A percentile compares a stretch with the other conserved stretches of the same genome.
phyloP scores from a whole-genome alignment of 2,888 invertebrate genomes.

The Conops quadrifasciatus region DNA sequence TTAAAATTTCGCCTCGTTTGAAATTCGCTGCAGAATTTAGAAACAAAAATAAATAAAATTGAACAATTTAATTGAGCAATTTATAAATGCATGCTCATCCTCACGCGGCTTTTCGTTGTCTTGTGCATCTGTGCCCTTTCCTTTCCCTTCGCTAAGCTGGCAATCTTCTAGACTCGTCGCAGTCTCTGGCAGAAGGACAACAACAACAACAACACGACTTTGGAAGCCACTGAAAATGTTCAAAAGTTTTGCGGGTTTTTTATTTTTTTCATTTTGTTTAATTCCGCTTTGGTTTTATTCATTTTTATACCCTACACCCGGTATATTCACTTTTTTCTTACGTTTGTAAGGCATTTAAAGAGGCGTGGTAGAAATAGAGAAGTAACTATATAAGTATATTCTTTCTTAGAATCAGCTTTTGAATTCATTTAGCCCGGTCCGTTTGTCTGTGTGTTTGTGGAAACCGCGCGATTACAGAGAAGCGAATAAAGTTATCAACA shows the following conservation, averaged over 20 bases:
- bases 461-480: too few species aligned
- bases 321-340: too few species aligned
- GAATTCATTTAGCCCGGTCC: too few species aligned
- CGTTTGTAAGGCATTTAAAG: too few species aligned
- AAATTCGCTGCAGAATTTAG: constrained; percentile 4
- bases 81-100: too few species aligned
- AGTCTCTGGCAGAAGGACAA: constrained; percentile 32
- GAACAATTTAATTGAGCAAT: constrained; percentile 36
- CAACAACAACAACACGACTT: constrained; percentile 32
- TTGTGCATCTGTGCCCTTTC: background rate
- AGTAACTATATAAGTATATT: too few species aligned
- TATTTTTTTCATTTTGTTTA: constrained; percentile 6
- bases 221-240: constrained; percentile 32
- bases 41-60: constrained; percentile 16
- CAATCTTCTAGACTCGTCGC: background rate
- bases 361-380: too few species aligned
- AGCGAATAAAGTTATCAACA: too few species aligned
- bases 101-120: background rate
- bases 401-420: too few species aligned
- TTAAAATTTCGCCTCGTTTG: constrained; percentile 10
- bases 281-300: too few species aligned
- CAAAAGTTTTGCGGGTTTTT: background rate
- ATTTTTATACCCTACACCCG: too few species aligned
- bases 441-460: too few species aligned
- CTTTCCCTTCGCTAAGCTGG: background rate